Percentiles rank a stretch among this genome's conserved stretches.
Conservation (phyloP, 2,113 vertebrate species). For the Melospiza melodia region DNA sequence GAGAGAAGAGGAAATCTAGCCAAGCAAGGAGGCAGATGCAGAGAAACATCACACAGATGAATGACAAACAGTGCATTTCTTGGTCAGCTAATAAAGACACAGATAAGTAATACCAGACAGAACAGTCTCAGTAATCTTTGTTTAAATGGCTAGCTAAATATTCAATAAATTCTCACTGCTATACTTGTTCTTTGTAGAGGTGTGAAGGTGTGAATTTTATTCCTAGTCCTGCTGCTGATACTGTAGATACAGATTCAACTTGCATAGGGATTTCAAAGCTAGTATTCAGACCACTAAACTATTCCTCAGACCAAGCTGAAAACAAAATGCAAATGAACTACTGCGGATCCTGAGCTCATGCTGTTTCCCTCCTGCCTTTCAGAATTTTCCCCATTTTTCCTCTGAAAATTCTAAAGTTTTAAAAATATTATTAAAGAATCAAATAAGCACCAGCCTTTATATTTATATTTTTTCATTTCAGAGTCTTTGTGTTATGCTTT, state of each 20-base stretch:
- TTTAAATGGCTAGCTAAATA: slow-evolving; percentile 21
- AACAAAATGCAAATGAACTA: slow-evolving; percentile 44
- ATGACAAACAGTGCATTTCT: not conserved
- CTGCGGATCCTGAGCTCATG: not conserved
- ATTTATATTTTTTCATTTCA: slow-evolving; percentile 38
- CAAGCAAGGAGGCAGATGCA: not conserved
- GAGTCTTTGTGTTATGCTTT: slow-evolving; percentile 16
- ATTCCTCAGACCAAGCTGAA: slow-evolving; percentile 17
- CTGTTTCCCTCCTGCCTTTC: not conserved
- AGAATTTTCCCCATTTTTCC: not conserved
- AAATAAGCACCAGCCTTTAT: not conserved
- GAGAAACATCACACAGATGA: not conserved
- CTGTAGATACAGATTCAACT: not conserved
- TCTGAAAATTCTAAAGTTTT: slow-evolving; percentile 11
- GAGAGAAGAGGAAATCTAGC: not conserved
- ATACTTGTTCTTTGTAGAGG: not conserved
- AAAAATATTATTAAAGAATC: slow-evolving; percentile 24
- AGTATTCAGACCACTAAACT: slow-evolving; percentile 9
- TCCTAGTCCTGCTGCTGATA: slow-evolving; percentile 11
- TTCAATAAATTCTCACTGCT: not conserved
- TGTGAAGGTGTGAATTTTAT: slow-evolving; percentile 27
- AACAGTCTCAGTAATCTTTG: not conserved
- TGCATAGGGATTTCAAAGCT: not conserved
- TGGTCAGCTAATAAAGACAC: not conserved
- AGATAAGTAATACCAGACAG: not conserved